phyloP scores from a whole-genome alignment of 2,888 invertebrate species.

The Agrilus mali region DNA sequence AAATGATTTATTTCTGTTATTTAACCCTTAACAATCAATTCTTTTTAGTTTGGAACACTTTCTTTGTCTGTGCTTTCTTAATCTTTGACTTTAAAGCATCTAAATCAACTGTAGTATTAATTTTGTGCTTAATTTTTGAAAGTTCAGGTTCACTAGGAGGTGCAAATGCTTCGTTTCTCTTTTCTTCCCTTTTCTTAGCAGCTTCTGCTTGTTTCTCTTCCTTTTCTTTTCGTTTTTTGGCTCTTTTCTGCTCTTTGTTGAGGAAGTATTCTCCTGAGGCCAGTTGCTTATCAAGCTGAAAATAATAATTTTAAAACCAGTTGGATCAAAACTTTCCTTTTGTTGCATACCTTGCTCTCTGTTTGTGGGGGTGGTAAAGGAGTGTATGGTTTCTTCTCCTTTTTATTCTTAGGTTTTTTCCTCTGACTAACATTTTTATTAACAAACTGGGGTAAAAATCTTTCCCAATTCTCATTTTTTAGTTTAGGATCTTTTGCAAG shows the following conservation, averaged over 20 bases:
- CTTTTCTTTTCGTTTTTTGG: constrained; percentile 58
- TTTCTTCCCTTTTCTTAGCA: constrained; percentile 60
- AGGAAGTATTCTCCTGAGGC: constrained; percentile 97
- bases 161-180: constrained; percentile 66
- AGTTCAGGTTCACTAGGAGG: constrained; percentile 56
- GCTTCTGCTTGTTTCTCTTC: constrained; percentile 66
- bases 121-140: constrained; percentile 19
- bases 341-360: constrained; percentile 62
- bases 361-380: constrained; percentile 93
- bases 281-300: constrained; percentile 69
- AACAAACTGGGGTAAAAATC: constrained; percentile 88
- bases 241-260: constrained; percentile 65
- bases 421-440: constrained; percentile 78
- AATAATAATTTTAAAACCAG: constrained; percentile 3
- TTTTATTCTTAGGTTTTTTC: constrained; percentile 79
- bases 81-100: constrained; percentile 65
- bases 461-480: constrained; percentile 90
- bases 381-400: constrained; percentile 86
- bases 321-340: too few species aligned
- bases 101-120: constrained; percentile 46
- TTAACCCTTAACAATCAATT: constrained; percentile 11
- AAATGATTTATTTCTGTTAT: constrained; percentile 4
- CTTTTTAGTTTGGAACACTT: constrained; percentile 21
- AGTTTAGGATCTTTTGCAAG: constrained; percentile 85
- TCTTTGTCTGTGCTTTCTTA: constrained; percentile 48